Percentiles rank a stretch among this genome's conserved stretches.
phyloP scores from a whole-genome alignment of 92 coral and sea anemone species.

The Heteractis magnifica region DNA sequence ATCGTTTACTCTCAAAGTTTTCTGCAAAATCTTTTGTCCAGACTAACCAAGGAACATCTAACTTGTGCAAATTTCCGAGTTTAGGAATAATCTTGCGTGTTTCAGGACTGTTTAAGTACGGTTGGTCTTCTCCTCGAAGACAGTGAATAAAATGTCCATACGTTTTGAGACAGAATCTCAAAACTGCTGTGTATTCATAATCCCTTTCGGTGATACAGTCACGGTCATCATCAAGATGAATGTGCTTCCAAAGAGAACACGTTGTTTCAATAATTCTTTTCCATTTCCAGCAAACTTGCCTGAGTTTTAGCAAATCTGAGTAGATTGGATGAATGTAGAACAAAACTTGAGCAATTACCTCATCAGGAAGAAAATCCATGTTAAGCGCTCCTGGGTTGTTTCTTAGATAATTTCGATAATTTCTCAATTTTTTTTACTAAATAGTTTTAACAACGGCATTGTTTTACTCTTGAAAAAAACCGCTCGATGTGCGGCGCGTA shows the following conservation, averaged over 20 bases:
- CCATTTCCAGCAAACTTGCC: slow-evolving; percentile 70
- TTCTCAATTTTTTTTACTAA: not conserved
- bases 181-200: slow-evolving; percentile 32
- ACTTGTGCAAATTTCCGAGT: slow-evolving; percentile 52
- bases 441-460: not conserved
- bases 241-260: slow-evolving; percentile 65
- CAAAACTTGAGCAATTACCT: slow-evolving; percentile 61
- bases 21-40: slow-evolving; percentile 70
- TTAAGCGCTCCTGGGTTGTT: not conserved
- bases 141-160: slow-evolving; percentile 67
- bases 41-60: slow-evolving; percentile 60
- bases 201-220: slow-evolving; percentile 43
- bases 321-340: slow-evolving; percentile 74
- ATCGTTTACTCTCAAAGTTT: slow-evolving; percentile 45
- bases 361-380: slow-evolving; percentile 58
- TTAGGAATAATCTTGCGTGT: slow-evolving; percentile 48
- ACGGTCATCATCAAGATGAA: slow-evolving; percentile 76
- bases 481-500: too few relatives aligned
- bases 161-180: slow-evolving; percentile 48
- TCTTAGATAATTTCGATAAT: not conserved
- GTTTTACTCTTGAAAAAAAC: not conserved
- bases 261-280: slow-evolving; percentile 56
- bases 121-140: slow-evolving; percentile 71
- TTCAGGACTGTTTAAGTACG: slow-evolving; percentile 36
- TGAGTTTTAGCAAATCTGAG: slow-evolving; percentile 53